Conservation (phyloP, 2,888 invertebrate genomes). For the Gandaritis pyraliata region DNA sequence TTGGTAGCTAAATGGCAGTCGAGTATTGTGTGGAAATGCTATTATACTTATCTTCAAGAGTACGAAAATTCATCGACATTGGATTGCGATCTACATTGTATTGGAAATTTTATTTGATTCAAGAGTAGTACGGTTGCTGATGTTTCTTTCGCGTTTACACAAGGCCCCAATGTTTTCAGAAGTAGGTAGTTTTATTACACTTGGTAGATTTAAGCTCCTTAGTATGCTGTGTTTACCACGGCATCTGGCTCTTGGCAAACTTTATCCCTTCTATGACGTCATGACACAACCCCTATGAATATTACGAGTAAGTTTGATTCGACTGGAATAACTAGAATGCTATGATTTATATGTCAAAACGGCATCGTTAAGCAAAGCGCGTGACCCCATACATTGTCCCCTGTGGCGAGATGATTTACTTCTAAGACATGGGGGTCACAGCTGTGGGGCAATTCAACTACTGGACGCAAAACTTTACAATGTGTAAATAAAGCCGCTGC, state of each 20-base stretch:
- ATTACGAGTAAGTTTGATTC: slow-evolving; percentile 28
- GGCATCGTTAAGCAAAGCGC: slow-evolving; percentile 31
- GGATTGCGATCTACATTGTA: too few relatives aligned
- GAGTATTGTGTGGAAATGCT: too few relatives aligned
- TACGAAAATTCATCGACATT: too few relatives aligned
- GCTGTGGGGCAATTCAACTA: not conserved
- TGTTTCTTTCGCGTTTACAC: too few relatives aligned
- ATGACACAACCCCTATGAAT: slow-evolving; percentile 20
- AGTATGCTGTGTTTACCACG: not conserved
- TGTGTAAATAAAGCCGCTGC: not conserved
- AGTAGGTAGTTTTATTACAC: too few relatives aligned
- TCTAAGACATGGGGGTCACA: slow-evolving; percentile 35
- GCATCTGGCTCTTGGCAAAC: not conserved
- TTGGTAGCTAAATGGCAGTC: too few relatives aligned
- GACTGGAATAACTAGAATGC: slow-evolving; percentile 29
- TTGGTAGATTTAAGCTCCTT: too few relatives aligned
- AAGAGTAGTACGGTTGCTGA: too few relatives aligned
- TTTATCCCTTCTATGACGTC: slow-evolving; percentile 13
- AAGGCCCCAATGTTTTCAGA: too few relatives aligned
- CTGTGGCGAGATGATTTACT: slow-evolving; percentile 40
- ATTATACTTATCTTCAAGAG: too few relatives aligned
- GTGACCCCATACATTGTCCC: slow-evolving; percentile 38
- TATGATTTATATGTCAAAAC: slow-evolving; percentile 27
- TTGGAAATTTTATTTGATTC: too few relatives aligned
- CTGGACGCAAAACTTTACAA: slow-evolving; percentile 15